phyloP scores from a whole-genome alignment of 2,797 vertebrate species.

The Staurois parvus region DNA sequence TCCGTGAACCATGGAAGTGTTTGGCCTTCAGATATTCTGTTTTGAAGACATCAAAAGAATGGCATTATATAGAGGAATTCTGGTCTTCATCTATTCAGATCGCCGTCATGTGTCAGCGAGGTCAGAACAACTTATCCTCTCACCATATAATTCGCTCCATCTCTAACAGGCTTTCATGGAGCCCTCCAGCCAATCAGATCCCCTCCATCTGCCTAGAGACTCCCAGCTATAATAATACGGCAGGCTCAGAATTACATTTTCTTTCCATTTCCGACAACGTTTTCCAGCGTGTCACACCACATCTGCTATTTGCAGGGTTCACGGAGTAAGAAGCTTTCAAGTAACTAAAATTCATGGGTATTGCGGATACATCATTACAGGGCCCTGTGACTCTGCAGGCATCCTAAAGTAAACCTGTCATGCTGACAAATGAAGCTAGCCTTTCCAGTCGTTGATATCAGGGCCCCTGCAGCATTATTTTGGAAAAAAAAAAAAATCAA shows the following conservation, averaged over 20 bases:
- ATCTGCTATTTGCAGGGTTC: not conserved
- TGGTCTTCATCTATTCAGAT: slow-evolving; percentile 11
- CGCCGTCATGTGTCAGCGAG: not conserved
- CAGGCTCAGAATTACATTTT: not conserved
- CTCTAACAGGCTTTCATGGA: not conserved
- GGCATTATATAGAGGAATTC: not conserved
- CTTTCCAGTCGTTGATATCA: no score
- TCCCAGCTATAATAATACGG: not conserved
- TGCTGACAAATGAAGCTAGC: no score
- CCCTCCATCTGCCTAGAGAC: not conserved
- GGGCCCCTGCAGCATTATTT: no score
- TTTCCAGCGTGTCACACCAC: not conserved
- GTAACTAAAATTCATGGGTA: no score
- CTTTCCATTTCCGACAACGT: not conserved
- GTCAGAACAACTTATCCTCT: slow-evolving; percentile 15
- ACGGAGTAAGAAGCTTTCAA: no score
- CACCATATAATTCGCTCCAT: not conserved
- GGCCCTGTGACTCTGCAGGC: no score
- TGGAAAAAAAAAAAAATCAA: no score
- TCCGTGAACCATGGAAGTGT: no score
- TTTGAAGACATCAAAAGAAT: not conserved
- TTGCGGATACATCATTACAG: no score
- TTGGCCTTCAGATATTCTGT: not conserved
- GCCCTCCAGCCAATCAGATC: not conserved
- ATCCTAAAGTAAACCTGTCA: not conserved